Base-by-base conservation (phyloP, 2,888 invertebrate genomes). In the Theretra japonica region DNA sequence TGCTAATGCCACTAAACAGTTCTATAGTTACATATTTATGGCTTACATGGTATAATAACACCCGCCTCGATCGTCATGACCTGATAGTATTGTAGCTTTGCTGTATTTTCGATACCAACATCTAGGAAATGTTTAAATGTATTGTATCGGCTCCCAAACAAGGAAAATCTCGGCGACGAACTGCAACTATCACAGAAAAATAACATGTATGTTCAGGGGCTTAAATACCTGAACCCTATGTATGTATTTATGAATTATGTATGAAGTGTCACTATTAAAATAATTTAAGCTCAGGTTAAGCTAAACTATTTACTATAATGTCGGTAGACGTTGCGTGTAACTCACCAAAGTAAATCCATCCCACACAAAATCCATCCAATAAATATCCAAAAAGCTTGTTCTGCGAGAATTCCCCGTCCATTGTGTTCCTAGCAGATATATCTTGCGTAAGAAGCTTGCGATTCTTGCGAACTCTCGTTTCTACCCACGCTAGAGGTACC, bases 361-460 rank as follows among this genome's bases (percentile, higher is more conserved):
- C 94, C 92, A 94, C 94, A 90, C 92, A 89, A 89, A 90, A 92
- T 89, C 92, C 91, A 92, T 92, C 92, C 90, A 92, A 93, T 94
- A 94, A 94, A 94, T 94, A 92, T 91, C 94, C 94, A 91, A 94
- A 94, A 94, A 92, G 90, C 93, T 91, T 93, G 94, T 94, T 91
- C 89, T 87, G 87, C 86, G 80, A 89, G 87, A 88, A 93, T 92
- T 91, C 90, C 89, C 85, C 88, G 88, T 87, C 93, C 90, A 93
- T 94, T 94, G 94, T 93, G 86, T 90, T 88, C 86, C 85, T 82
- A 84, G 88, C 88, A 89, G 93, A 93, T 93, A 93, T 92, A 93
- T 94, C 93, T 94, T 91, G 87, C 91, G 90, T 90, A 91, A 92
- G 89, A 85, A 85, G 86, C 87, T 86, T 88, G 90, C 89, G 88